Percentiles rank a stretch among this genome's conserved stretches.
Evolutionary conservation across 2,113 vertebrate genomes (phyloP).

Genomic region (Mungos mungo): DNA sequence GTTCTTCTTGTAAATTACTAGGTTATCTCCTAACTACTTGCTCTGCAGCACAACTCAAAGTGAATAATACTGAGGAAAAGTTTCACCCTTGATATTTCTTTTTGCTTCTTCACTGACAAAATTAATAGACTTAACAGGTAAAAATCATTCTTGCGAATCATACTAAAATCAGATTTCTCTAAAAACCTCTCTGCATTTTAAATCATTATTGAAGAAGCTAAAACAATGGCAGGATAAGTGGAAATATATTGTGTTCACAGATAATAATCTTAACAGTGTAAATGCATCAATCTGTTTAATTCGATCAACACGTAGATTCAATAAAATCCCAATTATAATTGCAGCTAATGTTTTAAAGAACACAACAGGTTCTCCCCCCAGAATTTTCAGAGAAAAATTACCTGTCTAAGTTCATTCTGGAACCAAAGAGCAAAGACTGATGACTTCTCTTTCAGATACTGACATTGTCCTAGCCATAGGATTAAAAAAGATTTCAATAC

Average conservation of each 20-base stretch:
- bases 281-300: neutral
- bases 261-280: neutral
- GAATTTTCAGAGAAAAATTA: neutral
- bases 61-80: neutral
- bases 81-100: neutral
- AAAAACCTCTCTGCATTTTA: conserved; percentile 14
- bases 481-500: neutral
- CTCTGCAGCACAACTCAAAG: neutral
- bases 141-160: neutral
- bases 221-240: neutral
- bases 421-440: neutral
- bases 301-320: neutral
- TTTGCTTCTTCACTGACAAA: neutral
- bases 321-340: neutral
- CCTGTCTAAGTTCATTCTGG: neutral
- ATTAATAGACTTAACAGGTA: neutral
- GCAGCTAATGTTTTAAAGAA: neutral
- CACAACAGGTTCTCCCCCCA: neutral
- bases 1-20: neutral
- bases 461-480: neutral
- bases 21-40: neutral
- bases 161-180: neutral
- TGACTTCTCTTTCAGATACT: neutral
- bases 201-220: neutral
- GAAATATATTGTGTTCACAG: neutral